Conservation (phyloP, 2,888 invertebrate genomes). For the Hyposoter didymator region DNA sequence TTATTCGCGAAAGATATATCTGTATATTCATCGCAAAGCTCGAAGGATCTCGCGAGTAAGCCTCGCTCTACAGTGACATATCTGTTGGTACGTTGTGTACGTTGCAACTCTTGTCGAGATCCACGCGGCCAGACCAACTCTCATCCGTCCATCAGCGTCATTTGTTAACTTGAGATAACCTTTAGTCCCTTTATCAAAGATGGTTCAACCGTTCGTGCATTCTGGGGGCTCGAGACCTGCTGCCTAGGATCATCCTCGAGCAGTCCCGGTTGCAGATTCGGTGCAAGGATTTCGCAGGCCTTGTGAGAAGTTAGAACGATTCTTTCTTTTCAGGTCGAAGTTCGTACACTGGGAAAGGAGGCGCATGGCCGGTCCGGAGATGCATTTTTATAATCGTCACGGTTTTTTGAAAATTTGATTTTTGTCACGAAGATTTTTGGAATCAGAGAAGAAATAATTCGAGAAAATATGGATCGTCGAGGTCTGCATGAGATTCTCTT, state of each 20-base stretch:
- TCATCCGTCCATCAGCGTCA: constrained; percentile 47
- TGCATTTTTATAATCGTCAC: neutral
- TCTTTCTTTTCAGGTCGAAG: neutral
- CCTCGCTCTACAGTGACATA: neutral
- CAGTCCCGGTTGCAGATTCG: constrained; percentile 6
- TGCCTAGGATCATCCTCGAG: neutral
- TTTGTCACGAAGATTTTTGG: neutral
- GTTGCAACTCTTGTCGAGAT: constrained; percentile 48
- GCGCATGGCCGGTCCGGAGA: neutral
- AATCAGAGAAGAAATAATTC: neutral
- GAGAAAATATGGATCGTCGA: neutral
- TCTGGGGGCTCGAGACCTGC: constrained; percentile 2
- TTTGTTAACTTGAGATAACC: constrained; percentile 62
- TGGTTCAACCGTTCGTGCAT: constrained; percentile 18
- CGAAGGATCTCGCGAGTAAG: neutral
- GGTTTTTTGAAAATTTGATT: neutral
- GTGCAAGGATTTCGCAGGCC: neutral
- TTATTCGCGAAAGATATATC: neutral
- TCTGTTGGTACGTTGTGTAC: neutral
- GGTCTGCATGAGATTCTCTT: neutral
- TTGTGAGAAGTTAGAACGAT: neutral
- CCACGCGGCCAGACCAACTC: constrained; percentile 40
- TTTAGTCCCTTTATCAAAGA: constrained; percentile 58
- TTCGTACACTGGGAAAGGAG: neutral
- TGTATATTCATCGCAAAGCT: neutral